A percentile compares a stretch with the other conserved stretches of the same genome.
Conservation (phyloP, 2,797 vertebrate genomes). For the Gymnothorax javanicus region DNA sequence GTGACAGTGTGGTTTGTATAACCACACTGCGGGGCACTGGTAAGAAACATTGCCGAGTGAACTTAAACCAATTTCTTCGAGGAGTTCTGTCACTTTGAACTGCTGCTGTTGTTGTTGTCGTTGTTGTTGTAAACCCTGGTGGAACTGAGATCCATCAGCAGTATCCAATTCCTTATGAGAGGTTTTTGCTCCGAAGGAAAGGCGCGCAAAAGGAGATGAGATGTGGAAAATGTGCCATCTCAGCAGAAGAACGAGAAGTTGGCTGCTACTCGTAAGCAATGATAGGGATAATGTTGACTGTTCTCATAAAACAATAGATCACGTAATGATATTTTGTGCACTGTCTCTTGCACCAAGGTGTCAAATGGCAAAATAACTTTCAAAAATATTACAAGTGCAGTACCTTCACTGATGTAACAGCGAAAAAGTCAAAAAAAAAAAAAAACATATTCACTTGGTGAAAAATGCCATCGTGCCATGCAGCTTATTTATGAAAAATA, state of each 20-base stretch:
- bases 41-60: neutral
- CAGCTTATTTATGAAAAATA: neutral
- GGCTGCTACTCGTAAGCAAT: neutral
- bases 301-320: neutral
- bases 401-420: neutral
- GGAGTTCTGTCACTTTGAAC: neutral
- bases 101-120: neutral
- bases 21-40: neutral
- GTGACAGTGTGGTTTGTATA: neutral
- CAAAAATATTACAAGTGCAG: neutral
- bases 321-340: no score
- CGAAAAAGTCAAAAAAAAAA: neutral
- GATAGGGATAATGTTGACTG: neutral
- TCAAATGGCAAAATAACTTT: neutral
- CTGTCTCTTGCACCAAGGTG: neutral
- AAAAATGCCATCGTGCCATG: neutral
- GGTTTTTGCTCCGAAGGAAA: neutral
- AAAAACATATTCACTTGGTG: neutral
- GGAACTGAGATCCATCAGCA: neutral
- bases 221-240: neutral
- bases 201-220: neutral
- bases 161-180: neutral
- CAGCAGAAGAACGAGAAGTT: neutral
- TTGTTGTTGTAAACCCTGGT: neutral
- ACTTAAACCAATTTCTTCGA: neutral